Evolutionary conservation across 2,113 vertebrate genomes (phyloP).

Genomic region (Tonatia bakeri): DNA sequence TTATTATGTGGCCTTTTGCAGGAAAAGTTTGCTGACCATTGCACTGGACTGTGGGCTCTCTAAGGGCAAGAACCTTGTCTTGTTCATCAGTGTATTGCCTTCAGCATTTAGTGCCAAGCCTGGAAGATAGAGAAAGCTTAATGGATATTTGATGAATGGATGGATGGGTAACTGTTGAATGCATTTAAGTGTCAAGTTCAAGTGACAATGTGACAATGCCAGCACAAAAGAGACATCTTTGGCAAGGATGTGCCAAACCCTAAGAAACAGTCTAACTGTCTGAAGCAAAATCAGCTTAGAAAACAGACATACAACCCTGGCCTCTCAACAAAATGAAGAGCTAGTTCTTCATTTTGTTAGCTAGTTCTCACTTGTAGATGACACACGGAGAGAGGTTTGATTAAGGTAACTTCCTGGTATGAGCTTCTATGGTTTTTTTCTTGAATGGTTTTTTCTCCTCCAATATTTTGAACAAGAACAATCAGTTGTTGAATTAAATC

Average conservation of each 20-base stretch:
- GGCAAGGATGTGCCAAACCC: not conserved
- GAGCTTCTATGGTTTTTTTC: not conserved
- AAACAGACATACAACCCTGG: not conserved
- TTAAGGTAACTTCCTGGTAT: slow-evolving; percentile 16
- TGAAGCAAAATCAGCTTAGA: not conserved
- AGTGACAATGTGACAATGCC: not conserved
- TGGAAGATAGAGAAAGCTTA: not conserved
- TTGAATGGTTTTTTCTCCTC: not conserved
- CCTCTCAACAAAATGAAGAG: not conserved
- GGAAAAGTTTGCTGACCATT: not conserved
- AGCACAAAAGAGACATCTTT: not conserved
- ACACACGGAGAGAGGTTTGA: not conserved
- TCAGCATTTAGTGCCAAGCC: not conserved
- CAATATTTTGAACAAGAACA: slow-evolving; percentile 54
- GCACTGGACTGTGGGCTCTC: not conserved
- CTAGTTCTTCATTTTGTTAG: too few species aligned
- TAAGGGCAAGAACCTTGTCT: not conserved
- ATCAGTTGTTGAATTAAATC: slow-evolving; percentile 61
- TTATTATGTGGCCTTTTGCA: not conserved
- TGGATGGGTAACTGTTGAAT: not conserved
- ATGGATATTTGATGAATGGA: not conserved
- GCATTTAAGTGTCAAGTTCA: not conserved
- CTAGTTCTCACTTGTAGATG: not conserved
- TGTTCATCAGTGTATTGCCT: not conserved
- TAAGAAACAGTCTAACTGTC: not conserved